Evolutionary conservation across 2,113 vertebrate species (phyloP), one percentile per base, ranked within the genome.

Genomic region (Zapus hudsonius): DNA sequence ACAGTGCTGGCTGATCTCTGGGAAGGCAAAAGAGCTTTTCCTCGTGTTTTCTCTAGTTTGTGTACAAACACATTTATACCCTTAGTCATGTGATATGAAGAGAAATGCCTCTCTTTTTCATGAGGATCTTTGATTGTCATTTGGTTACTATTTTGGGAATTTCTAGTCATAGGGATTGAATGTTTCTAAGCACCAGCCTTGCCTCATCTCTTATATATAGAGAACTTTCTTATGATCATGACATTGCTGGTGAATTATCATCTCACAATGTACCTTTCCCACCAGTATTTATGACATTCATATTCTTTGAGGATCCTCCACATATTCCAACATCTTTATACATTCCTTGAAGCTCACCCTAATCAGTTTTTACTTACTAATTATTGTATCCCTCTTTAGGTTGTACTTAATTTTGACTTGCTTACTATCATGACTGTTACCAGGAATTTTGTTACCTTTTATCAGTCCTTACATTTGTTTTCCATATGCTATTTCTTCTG

Each of bases 361-460:
- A 63, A 1, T 90, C 31, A 82, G 0, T 66, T 92, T 36, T 73
- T 57, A 63, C 9, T 87, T 67, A 47, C 63, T 61, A 23, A 66
- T 72, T 72, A 47, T 52, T 19, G 33, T 19, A 36, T 59, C 5
- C 20, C 13, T 76, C 42, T 66, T 73, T 79, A 33, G 70, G 0
- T 67, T 84, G 15, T 74, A 57, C 17, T 52, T 87, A 57, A 33
- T 85, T 91, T 93, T 90, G 13, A n/a, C 38, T 83, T 89, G 59
- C 42, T 84, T 75, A 66, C 87, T 10, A 3, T 1, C 59, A 11
- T 64, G 72, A 59, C 76, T 72, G 74, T 42, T 29, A 66, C 16
- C 33, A 67, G 75, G 33, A 11, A 47, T 70, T 81, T 84, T 87
- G 57, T 78, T 67, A 47, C 55, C 42, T 86, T 85, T 82, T 66